Conservation (phyloP, 2,888 invertebrate genomes). For the Eilema depressum region DNA sequence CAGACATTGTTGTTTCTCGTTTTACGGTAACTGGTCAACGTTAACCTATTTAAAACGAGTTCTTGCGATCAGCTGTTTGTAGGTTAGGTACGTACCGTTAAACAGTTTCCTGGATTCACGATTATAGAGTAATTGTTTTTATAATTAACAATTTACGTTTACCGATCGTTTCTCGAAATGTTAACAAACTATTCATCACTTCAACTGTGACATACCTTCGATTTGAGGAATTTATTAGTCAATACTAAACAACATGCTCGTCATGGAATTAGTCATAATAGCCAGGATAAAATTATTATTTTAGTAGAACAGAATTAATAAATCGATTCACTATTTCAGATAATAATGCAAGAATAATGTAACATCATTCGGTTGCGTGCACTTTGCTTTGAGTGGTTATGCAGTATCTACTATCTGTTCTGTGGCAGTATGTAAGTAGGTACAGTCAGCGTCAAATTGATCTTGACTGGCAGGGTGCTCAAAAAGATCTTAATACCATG, state of each 20-base stretch:
- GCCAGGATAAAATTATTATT: slow-evolving; percentile 1
- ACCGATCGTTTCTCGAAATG: slow-evolving; percentile 22
- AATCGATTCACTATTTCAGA: neutral
- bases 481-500: no score
- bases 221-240: slow-evolving; percentile 12
- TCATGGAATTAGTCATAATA: neutral
- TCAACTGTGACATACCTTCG: slow-evolving; percentile 4
- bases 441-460: no score
- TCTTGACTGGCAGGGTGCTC: no score
- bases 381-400: neutral
- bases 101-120: slow-evolving; percentile 50
- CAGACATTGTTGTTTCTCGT: slow-evolving; percentile 30
- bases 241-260: neutral
- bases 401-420: no score
- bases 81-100: slow-evolving; percentile 48
- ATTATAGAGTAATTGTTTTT: slow-evolving; percentile 24
- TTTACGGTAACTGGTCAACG: slow-evolving; percentile 39
- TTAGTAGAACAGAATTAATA: neutral
- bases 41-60: slow-evolving; percentile 51
- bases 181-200: slow-evolving; percentile 29
- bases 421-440: no score
- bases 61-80: slow-evolving; percentile 52
- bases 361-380: neutral
- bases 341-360: neutral
- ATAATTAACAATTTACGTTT: slow-evolving; percentile 26